Evolutionary conservation across 2,888 invertebrate species (phyloP).

Genomic region (Caenorhabditis sp.): DNA sequence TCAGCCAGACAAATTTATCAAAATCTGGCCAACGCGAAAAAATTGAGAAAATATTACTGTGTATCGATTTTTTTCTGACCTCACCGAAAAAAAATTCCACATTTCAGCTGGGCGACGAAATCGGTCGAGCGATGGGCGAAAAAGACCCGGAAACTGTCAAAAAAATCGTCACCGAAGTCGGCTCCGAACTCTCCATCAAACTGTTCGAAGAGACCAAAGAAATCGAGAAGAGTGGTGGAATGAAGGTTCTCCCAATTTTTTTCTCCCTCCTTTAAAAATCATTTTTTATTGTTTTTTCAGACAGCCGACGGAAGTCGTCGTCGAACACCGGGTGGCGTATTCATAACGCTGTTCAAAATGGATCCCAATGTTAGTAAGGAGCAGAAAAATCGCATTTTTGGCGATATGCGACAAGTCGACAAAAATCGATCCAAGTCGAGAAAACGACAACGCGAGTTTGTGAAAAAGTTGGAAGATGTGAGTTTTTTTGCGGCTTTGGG

Average conservation of each 20-base stretch:
- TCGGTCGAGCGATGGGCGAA: conserved; percentile 49
- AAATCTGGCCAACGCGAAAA: too few species aligned
- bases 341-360: conserved; percentile 57
- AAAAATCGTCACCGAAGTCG: conserved; percentile 54
- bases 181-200: conserved; percentile 42
- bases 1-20: too few species aligned
- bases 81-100: too few species aligned
- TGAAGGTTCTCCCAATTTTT: conserved; percentile 51
- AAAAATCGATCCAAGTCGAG: conserved; percentile 16
- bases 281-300: conserved; percentile 4
- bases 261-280: not conserved
- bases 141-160: conserved; percentile 50
- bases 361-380: conserved; percentile 38
- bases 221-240: conserved; percentile 61
- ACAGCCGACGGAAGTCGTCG: conserved; percentile 53
- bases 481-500: not conserved
- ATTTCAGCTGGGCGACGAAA: conserved; percentile 42
- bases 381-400: conserved; percentile 36
- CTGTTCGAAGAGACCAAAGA: conserved; percentile 61
- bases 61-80: not conserved
- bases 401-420: conserved; percentile 26
- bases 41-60: too few species aligned
- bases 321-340: conserved; percentile 69
- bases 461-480: conserved; percentile 26
- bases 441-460: conserved; percentile 14